A percentile compares a stretch with the other conserved stretches of the same genome.
Evolutionary conservation across 2,888 invertebrate genomes (phyloP).

Genomic region (Ophioninae sp.): DNA sequence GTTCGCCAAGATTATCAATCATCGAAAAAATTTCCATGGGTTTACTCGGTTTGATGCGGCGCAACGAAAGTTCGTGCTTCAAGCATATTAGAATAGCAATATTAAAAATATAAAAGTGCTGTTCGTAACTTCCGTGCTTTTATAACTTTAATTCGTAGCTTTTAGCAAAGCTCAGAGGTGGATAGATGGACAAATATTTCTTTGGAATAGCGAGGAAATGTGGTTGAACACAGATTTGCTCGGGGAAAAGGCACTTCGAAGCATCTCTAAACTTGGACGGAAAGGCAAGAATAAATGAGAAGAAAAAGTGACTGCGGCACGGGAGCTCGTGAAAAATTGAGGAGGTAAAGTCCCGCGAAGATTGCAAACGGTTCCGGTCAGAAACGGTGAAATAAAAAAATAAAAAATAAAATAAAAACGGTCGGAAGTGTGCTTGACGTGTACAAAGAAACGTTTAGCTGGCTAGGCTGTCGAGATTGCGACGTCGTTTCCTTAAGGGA

Average conservation of each 20-base stretch:
- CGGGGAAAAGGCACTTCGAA: not conserved
- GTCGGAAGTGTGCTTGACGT: not conserved
- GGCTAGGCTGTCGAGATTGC: conserved; percentile 35
- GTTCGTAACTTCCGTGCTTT: not conserved
- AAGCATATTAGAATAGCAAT: not conserved
- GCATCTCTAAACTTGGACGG: conserved; percentile 10
- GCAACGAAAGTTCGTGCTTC: not conserved
- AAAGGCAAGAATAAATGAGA: conserved; percentile 7
- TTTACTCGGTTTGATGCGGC: not conserved
- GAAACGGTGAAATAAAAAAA: not conserved
- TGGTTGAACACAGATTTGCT: not conserved
- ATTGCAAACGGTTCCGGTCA: not conserved
- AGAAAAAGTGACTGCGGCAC: conserved; percentile 3
- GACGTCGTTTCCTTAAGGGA: conserved; percentile 27
- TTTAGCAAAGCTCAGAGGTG: not conserved
- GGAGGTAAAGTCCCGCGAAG: conserved; percentile 4
- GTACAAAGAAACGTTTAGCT: conserved; percentile 15
- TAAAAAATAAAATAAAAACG: conserved; percentile 1
- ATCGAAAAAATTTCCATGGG: not conserved
- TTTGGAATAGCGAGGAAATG: conserved; percentile 3
- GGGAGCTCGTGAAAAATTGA: conserved; percentile 46
- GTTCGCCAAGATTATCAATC: not conserved
- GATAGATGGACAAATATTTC: not conserved
- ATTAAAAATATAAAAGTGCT: not conserved
- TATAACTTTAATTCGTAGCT: not conserved